phyloP scores from a whole-genome alignment of 2,888 invertebrate genomes.

The Esperia sulphurella region DNA sequence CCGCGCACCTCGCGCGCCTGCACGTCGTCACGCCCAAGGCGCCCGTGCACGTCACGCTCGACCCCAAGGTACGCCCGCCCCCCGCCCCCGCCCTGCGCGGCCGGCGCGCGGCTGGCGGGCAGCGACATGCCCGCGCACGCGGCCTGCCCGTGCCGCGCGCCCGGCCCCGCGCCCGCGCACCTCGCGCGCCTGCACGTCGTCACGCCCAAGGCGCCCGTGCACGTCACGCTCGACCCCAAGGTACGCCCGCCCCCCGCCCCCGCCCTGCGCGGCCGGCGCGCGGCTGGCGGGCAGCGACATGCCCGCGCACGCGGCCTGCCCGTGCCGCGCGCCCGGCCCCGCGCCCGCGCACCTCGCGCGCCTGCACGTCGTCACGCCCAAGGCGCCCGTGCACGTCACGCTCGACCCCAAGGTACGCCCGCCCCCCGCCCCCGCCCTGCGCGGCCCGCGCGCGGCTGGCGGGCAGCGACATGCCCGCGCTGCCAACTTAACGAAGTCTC shows the following conservation, averaged over 20 bases:
- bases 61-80: conserved; percentile 90
- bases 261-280: conserved; percentile 91
- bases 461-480: conserved; percentile 89
- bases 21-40: conserved; percentile 88
- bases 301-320: conserved; percentile 75
- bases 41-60: conserved; percentile 91
- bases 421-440: no score
- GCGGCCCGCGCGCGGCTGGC: conserved; percentile 93
- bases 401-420: conserved; percentile 26
- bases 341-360: conserved; percentile 44
- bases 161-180: conserved; percentile 36
- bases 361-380: conserved; percentile 82
- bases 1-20: conserved; percentile 46
- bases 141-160: conserved; percentile 39
- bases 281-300: conserved; percentile 92
- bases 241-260: no score
- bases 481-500: no score
- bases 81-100: no score
- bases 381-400: conserved; percentile 84
- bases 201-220: conserved; percentile 94
- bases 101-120: conserved; percentile 90
- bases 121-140: conserved; percentile 87
- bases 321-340: conserved; percentile 38
- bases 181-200: conserved; percentile 57
- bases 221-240: conserved; percentile 90